Conservation (phyloP, 2,888 invertebrate species). For the Synergus japonicus region DNA sequence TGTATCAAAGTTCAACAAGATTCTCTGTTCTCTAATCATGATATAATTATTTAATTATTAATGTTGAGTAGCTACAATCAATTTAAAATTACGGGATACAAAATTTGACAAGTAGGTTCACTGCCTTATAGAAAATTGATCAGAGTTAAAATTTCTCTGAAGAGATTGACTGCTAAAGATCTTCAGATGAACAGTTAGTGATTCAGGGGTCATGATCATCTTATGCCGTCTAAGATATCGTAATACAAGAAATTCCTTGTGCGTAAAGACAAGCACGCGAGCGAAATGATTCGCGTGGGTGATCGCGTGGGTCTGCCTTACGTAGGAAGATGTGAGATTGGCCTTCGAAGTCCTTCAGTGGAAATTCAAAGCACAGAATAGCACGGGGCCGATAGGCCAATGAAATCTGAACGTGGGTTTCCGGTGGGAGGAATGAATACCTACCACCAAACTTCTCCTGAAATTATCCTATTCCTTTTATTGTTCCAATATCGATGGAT, state of each 20-base stretch:
- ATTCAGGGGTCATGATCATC: conserved; percentile 34
- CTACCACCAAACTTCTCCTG: conserved; percentile 24
- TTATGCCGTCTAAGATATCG: conserved; percentile 11
- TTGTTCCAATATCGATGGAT: conserved; percentile 20
- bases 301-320: conserved; percentile 56
- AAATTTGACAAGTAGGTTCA: too few relatives aligned
- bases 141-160: neutral
- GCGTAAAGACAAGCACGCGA: neutral
- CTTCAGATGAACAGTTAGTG: conserved; percentile 1
- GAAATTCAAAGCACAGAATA: conserved; percentile 54
- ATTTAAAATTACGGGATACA: too few relatives aligned
- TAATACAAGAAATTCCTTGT: conserved; percentile 31
- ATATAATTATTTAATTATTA: too few relatives aligned
- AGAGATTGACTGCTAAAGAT: conserved; percentile 16
- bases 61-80: too few relatives aligned
- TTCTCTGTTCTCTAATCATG: neutral
- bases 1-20: neutral
- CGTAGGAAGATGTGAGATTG: conserved; percentile 51
- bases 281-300: conserved; percentile 58
- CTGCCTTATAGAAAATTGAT: neutral
- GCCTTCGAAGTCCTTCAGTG: conserved; percentile 69
- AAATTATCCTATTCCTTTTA: conserved; percentile 19
- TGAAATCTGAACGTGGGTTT: conserved; percentile 58
- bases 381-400: conserved; percentile 54
- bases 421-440: conserved; percentile 63